Evolutionary conservation across 2,113 vertebrate genomes (phyloP), one percentile per base, ranked within the genome.

Genomic region (Scomber colias): DNA sequence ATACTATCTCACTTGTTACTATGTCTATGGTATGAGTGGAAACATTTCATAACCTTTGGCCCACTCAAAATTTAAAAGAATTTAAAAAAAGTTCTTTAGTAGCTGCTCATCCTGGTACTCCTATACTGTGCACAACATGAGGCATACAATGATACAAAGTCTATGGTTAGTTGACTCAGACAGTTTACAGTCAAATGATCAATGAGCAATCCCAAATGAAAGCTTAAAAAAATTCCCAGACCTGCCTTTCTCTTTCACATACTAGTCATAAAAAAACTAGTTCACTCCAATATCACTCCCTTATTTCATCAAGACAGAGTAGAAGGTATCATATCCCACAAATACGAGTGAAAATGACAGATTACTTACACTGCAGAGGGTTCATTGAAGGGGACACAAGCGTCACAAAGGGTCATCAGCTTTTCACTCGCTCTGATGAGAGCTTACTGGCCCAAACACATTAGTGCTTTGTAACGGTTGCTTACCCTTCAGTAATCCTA

Each of bases 401-500:
- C 21, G 60, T 75, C 30, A 59, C 60, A 50, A 45, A 56, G 75
- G 71, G 71, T 71, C 76, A 79, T 55, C 62, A 67, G 51, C 24
- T 35, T 60, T 75, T 68, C 49, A 46, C 50, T 71, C 7, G 44
- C 73, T 83, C 71, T 71, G 55, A 62, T 71, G 70, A 77, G n/a
- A 55, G 61, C 61, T 76, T 59, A 69, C 69, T 65, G 72, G 61
- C 55, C 66, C 61, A 61, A 24, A 72, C 61, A 64, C 56, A 67
- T 75, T 45, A 50, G 40, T 31, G 65, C 65, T 74, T 70, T 72
- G 71, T 57, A 45, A 79, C 44, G 55, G 59, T 66, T 59, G 44
- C 80, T 68, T 68, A 72, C 61, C 48, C 84, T 71, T 30, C 79
- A 61, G n/a, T 79, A 79, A 75, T 73, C 69, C 56, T 19, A 35